Evolutionary conservation across 2,797 vertebrate species (phyloP).

Genomic region (Falco naumanni): DNA sequence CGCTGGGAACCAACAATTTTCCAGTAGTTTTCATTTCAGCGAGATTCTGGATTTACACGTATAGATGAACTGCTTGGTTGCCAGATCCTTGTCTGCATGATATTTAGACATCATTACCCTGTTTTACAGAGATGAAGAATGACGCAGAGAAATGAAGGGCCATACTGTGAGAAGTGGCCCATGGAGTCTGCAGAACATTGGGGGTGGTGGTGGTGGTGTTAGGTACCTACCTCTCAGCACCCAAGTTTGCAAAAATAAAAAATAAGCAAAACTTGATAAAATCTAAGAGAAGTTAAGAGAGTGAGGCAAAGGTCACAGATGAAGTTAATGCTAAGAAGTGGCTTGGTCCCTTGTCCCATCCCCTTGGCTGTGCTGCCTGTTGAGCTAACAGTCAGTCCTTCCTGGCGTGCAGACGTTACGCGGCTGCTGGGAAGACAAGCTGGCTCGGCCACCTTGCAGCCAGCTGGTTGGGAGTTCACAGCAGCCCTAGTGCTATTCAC

Average conservation of each 20-base stretch:
- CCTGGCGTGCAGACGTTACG: accelerated
- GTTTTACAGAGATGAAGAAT: neutral
- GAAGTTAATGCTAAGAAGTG: neutral
- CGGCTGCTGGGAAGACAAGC: neutral
- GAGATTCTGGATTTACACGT: neutral
- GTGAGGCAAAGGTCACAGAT: neutral
- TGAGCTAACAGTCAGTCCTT: neutral
- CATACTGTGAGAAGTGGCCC: neutral
- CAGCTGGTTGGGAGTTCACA: constrained; percentile 56
- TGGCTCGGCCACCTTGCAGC: neutral
- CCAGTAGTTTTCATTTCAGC: neutral
- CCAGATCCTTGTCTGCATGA: neutral
- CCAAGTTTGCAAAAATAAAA: neutral
- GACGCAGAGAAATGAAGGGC: neutral
- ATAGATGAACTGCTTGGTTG: neutral
- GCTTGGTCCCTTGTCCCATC: neutral
- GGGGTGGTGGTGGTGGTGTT: too few species aligned
- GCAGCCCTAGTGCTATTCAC: constrained; percentile 27
- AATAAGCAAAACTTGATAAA: neutral
- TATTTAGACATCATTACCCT: neutral
- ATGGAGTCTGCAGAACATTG: neutral
- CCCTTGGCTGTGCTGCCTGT: neutral
- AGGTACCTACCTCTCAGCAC: neutral
- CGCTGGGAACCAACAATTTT: neutral
- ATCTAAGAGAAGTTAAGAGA: neutral